A percentile compares a stretch with the other conserved stretches of the same genome.
phyloP scores from a whole-genome alignment of 2,888 invertebrate species.

The Oligia fasciuncula region DNA sequence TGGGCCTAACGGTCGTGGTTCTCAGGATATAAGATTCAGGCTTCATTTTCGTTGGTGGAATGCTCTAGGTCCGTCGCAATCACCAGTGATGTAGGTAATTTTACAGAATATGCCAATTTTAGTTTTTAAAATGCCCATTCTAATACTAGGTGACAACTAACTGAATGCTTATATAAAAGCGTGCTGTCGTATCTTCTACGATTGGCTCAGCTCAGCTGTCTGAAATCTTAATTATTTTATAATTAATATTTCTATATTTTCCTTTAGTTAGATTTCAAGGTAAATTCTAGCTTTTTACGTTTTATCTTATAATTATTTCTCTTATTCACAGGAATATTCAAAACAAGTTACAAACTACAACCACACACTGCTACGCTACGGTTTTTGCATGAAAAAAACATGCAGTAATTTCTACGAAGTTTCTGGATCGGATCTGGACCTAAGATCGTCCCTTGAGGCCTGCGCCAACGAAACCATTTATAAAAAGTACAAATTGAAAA shows the following conservation, averaged over 20 bases:
- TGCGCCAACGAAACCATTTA: slow-evolving; percentile 61
- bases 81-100: not conserved
- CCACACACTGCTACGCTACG: slow-evolving; percentile 80
- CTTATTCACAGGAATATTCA: slow-evolving; percentile 79
- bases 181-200: not conserved
- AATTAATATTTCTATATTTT: not conserved
- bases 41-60: not conserved
- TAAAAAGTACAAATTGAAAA: slow-evolving; percentile 51
- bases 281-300: not conserved
- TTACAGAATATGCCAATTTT: not conserved
- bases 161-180: not conserved
- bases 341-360: slow-evolving; percentile 79
- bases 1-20: not conserved
- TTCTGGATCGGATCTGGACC: slow-evolving; percentile 48
- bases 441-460: slow-evolving; percentile 50
- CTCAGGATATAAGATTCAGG: not conserved
- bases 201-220: not conserved
- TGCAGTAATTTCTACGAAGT: slow-evolving; percentile 71
- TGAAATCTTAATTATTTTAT: not conserved
- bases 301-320: not conserved
- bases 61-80: not conserved
- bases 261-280: not conserved
- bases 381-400: slow-evolving; percentile 77
- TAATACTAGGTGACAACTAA: not conserved
- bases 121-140: not conserved